These are phyloP conservation scores for Drosophila obscura DNA, from an alignment of 1,140 invertebrate genomes.

Conservation along the genomic window DNA sequence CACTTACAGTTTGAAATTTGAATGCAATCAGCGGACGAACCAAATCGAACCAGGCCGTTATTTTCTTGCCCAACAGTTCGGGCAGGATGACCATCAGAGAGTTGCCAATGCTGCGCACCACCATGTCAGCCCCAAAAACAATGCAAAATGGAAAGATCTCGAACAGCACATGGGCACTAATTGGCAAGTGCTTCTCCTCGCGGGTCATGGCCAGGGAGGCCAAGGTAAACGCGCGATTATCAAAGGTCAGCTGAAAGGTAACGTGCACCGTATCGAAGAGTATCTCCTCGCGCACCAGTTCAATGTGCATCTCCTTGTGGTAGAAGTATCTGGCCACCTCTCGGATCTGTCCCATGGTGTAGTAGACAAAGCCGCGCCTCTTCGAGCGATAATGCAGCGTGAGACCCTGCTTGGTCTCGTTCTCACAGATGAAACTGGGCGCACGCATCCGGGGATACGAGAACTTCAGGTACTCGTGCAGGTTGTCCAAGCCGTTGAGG, in stretches of 20 bases:
- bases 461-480: slow-evolving; percentile 98
- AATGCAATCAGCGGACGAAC: slow-evolving; percentile 96
- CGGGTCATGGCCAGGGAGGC: slow-evolving; percentile 92
- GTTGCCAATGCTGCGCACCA: slow-evolving; percentile 94
- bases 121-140: slow-evolving; percentile 96
- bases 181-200: slow-evolving; percentile 93
- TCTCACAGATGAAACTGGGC: slow-evolving; percentile 98
- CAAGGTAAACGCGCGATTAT: slow-evolving; percentile 94
- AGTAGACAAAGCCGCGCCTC: slow-evolving; percentile 95
- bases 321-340: slow-evolving; percentile 96
- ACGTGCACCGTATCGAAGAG: slow-evolving; percentile 96
- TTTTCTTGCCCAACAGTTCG: slow-evolving; percentile 92
- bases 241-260: slow-evolving; percentile 96
- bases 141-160: slow-evolving; percentile 99
- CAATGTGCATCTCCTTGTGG: slow-evolving; percentile 95
- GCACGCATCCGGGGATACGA: slow-evolving; percentile 96
- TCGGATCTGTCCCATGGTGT: slow-evolving; percentile 98
- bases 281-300: slow-evolving; percentile 93
- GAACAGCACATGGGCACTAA: slow-evolving; percentile 94
- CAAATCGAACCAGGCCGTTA: slow-evolving; percentile 96
- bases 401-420: slow-evolving; percentile 95
- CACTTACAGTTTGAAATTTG: slow-evolving; percentile 95
- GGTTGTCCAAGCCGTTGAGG: slow-evolving; percentile 97
- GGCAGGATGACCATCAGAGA: slow-evolving; percentile 96
- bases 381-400: slow-evolving; percentile 97